A percentile compares a stretch with the other conserved stretches of the same genome.
Conservation (phyloP, 2,888 invertebrate genomes). For the Mystacides longicornis region DNA sequence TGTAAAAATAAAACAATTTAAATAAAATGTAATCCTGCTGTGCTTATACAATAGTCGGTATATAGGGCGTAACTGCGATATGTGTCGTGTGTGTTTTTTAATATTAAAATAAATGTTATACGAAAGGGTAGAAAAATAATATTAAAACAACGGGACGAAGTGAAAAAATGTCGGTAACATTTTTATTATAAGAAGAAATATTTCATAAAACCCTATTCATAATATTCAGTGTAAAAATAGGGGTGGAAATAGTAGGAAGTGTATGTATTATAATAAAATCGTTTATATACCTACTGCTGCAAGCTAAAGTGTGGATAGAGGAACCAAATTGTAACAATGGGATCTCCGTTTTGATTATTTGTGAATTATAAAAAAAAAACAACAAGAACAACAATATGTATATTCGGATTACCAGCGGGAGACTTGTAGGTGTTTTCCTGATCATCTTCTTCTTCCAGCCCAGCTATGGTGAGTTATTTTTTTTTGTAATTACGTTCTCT, state of each 20-base stretch:
- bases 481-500: neutral
- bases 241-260: conserved; percentile 3
- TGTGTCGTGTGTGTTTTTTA: too few relatives aligned
- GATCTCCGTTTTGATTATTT: conserved; percentile 9
- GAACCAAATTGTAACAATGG: neutral
- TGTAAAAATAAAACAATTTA: too few relatives aligned
- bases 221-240: neutral
- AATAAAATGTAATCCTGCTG: too few relatives aligned
- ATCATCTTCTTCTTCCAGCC: conserved; percentile 21
- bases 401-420: conserved; percentile 12
- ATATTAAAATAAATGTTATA: too few relatives aligned
- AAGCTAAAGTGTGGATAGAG: neutral
- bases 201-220: neutral
- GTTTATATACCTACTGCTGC: too few relatives aligned
- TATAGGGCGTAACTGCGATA: too few relatives aligned
- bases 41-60: too few relatives aligned
- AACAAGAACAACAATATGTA: conserved; percentile 17
- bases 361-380: neutral
- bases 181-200: neutral
- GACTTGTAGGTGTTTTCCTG: conserved; percentile 22
- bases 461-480: conserved; percentile 22
- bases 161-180: neutral
- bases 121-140: too few relatives aligned
- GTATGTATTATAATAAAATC: neutral
- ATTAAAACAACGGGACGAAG: neutral